These are phyloP conservation scores for Cyclura pinguis DNA, from an alignment of 2,797 vertebrate genomes.

Conservation along the genomic window DNA sequence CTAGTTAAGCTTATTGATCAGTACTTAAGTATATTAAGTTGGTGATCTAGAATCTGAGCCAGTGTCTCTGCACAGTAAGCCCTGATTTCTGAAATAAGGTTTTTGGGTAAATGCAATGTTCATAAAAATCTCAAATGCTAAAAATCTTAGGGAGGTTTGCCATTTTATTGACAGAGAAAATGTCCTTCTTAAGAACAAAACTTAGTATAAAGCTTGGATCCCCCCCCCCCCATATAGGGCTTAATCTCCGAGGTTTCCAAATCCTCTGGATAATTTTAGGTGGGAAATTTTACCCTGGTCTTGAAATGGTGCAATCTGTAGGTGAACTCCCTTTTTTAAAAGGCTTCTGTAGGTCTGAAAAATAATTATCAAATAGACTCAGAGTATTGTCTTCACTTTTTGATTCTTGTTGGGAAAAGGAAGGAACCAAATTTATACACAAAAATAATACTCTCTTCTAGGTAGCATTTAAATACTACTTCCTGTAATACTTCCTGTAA, in stretches of 20 bases:
- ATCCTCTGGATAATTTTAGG: not conserved
- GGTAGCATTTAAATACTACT: not conserved
- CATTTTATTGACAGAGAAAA: too few species aligned
- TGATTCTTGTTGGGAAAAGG: too few species aligned
- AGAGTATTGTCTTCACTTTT: not conserved
- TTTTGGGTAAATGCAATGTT: too few species aligned
- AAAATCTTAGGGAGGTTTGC: too few species aligned
- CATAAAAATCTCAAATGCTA: too few species aligned
- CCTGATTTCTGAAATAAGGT: too few species aligned
- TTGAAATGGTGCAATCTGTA: not conserved
- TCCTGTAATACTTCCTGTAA: not conserved
- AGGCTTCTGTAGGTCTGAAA: not conserved
- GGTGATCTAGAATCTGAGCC: too few species aligned
- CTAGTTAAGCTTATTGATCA: too few species aligned
- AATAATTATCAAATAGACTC: not conserved
- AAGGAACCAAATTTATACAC: not conserved
- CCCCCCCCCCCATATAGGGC: conserved; percentile 43
- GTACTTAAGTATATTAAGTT: too few species aligned
- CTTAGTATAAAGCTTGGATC: conserved; percentile 18
- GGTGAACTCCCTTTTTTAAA: not conserved
- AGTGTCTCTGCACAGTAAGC: too few species aligned
- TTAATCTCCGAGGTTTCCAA: conserved; percentile 44
- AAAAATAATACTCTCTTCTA: not conserved
- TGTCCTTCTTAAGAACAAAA: too few species aligned
- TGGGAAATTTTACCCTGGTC: not conserved